Conservation (phyloP, 2,797 vertebrate species). For the Champsocephalus gunnari region DNA sequence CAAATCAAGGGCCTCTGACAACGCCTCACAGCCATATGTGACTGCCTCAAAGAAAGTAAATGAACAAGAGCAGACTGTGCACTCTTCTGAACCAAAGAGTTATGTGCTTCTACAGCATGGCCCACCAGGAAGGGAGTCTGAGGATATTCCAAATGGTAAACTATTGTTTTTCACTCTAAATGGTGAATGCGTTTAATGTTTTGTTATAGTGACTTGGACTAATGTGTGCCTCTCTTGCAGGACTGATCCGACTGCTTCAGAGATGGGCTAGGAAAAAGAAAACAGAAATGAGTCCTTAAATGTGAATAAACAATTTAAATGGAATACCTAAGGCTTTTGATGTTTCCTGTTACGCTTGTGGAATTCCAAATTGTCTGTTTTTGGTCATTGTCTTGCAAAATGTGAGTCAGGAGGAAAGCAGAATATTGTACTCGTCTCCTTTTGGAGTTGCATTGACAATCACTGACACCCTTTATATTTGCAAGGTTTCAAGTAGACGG, state of each 20-base stretch:
- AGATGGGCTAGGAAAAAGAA: neutral
- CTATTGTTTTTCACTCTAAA: neutral
- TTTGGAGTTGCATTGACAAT: neutral
- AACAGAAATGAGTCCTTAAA: neutral
- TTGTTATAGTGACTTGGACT: neutral
- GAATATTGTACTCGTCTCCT: too few species aligned
- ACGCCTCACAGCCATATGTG: neutral
- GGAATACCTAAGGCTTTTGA: fast-evolving
- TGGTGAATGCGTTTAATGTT: neutral
- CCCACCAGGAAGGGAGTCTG: constrained; percentile 50
- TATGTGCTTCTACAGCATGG: constrained; percentile 62
- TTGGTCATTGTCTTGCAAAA: neutral
- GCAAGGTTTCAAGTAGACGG: neutral
- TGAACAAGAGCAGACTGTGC: constrained; percentile 3
- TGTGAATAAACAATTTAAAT: constrained; percentile 54
- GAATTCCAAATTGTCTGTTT: neutral
- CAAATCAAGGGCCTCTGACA: neutral
- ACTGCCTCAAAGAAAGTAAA: constrained; percentile 3
- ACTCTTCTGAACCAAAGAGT: constrained; percentile 10
- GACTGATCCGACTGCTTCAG: constrained; percentile 8
- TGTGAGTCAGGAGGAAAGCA: neutral
- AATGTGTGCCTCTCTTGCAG: constrained; percentile 50
- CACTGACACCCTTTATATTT: neutral
- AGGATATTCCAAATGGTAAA: neutral
- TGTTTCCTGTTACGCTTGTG: neutral